A percentile compares a stretch with the other conserved stretches of the same genome.
phyloP scores from a whole-genome alignment of 2,113 vertebrate genomes.

The Hypanus sabinus region DNA sequence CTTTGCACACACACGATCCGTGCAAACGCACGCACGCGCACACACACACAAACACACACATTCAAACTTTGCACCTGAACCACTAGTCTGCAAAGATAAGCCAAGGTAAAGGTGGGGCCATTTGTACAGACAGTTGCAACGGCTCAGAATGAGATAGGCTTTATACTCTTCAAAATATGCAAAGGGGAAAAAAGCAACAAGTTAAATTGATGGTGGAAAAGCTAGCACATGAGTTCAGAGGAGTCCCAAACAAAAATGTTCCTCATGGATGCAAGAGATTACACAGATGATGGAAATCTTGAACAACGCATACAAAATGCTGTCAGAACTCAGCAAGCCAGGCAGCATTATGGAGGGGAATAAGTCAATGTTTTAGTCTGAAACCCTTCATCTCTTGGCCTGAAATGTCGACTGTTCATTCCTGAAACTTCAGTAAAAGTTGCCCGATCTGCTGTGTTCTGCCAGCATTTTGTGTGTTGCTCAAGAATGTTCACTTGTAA shows the following conservation, averaged over 20 bases:
- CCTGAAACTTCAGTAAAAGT: too few species aligned
- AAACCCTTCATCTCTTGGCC: too few species aligned
- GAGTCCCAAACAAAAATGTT: neutral
- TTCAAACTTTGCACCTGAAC: conserved; percentile 44
- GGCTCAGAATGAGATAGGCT: neutral
- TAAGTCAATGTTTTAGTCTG: too few species aligned
- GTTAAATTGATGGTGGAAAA: neutral
- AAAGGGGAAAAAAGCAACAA: neutral
- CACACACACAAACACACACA: conserved; percentile 34
- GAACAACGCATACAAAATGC: too few species aligned
- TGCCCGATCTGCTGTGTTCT: too few species aligned
- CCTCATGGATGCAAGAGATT: too few species aligned
- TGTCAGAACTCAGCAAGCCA: too few species aligned
- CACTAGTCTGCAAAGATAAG: neutral
- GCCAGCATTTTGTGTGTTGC: too few species aligned
- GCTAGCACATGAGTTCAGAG: neutral
- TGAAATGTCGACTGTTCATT: too few species aligned
- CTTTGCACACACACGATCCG: neutral
- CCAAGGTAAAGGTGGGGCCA: neutral
- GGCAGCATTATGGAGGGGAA: too few species aligned
- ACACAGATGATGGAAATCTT: too few species aligned
- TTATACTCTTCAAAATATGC: neutral
- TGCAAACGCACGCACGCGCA: conserved; percentile 31
- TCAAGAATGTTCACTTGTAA: neutral
- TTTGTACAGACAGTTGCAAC: neutral